Conservation (phyloP, 2,888 invertebrate species). For the Spisula solida region DNA sequence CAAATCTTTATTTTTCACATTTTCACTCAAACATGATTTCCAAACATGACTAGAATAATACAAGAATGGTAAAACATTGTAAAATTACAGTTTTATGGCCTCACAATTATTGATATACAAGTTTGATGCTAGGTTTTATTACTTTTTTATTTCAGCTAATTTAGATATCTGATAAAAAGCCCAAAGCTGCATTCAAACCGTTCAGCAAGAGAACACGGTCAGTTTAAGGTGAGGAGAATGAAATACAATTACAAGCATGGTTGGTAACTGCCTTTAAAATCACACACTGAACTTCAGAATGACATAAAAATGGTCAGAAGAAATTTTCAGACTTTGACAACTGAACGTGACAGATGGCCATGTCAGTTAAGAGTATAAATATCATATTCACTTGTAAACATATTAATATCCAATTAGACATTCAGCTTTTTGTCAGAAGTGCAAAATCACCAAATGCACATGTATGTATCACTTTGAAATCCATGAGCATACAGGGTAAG, state of each 20-base stretch:
- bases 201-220: neutral
- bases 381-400: neutral
- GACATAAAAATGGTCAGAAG: neutral
- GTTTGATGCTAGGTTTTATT: slow-evolving; percentile 33
- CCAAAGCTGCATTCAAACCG: neutral
- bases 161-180: slow-evolving; percentile 44
- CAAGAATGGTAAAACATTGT: neutral
- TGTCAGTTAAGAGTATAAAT: neutral
- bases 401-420: neutral
- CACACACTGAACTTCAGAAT: neutral
- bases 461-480: neutral
- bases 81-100: slow-evolving; percentile 31
- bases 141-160: slow-evolving; percentile 46
- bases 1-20: slow-evolving; percentile 12
- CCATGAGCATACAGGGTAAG: neutral
- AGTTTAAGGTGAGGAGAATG: neutral
- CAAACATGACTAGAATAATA: slow-evolving; percentile 11
- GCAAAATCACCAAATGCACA: neutral
- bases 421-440: neutral
- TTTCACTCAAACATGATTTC: slow-evolving; percentile 12
- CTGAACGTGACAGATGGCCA: neutral
- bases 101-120: slow-evolving; percentile 39
- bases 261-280: neutral
- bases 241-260: neutral
- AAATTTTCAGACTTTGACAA: slow-evolving; percentile 1